These are phyloP conservation scores for Tyto alba DNA, from an alignment of 2,113 vertebrate species.

Conservation along the genomic window DNA sequence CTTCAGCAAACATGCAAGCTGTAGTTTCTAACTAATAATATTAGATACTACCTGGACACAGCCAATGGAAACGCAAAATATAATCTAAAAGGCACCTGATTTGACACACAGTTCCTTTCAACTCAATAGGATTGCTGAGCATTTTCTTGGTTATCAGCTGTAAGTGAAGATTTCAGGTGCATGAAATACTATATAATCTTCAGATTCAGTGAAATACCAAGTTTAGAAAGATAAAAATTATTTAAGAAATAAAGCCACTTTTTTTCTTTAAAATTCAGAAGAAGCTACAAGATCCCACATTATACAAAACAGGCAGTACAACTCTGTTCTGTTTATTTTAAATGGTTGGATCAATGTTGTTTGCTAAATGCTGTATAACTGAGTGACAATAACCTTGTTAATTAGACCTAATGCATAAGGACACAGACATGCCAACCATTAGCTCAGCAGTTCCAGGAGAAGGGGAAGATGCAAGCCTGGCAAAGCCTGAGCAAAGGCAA, in stretches of 20 bases:
- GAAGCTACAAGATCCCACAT: background rate
- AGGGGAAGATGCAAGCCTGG: background rate
- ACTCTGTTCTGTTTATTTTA: background rate
- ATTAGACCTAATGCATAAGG: background rate
- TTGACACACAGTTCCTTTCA: background rate
- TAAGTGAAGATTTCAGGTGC: background rate
- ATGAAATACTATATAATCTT: background rate
- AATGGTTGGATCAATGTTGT: background rate
- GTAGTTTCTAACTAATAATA: background rate
- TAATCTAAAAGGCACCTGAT: background rate
- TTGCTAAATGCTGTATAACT: background rate
- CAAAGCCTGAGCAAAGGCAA: background rate
- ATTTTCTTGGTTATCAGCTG: background rate
- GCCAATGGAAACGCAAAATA: background rate
- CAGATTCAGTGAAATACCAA: background rate
- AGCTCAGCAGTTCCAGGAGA: background rate
- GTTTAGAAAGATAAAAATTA: background rate
- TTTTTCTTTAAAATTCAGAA: background rate
- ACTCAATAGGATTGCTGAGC: background rate
- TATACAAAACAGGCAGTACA: background rate
- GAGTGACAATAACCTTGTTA: background rate
- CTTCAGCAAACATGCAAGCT: background rate
- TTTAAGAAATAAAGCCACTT: background rate
- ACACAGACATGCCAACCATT: background rate
- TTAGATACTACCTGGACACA: accelerated